Evolutionary conservation across 2,888 invertebrate genomes (phyloP), one percentile per base, ranked within the genome.

Genomic region (Acleris cristana): DNA sequence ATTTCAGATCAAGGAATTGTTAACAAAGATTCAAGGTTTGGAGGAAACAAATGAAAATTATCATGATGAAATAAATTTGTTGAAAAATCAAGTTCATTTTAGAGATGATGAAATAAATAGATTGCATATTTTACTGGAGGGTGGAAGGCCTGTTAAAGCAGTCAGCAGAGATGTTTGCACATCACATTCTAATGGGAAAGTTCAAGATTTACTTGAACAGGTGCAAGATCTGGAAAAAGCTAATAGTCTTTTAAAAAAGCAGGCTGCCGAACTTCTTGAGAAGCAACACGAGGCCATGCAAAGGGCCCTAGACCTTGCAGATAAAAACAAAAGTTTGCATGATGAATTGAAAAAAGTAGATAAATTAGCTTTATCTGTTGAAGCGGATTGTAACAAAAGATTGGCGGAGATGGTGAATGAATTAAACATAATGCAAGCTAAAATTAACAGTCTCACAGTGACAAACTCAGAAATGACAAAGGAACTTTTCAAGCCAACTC

Each of bases 221-320:
- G 80, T 96, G 65, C 93, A 94, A 74, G 94, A 94, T 65, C 91
- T 94, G 40, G 96, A 96, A 86, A 84, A 84, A 58, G 84, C 91
- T 70, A 89, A 95, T 76, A 94, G 95, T 64, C 79, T 86, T 48
- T 89, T 92, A 52, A 90, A 87, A 71, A 89, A 83, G 74, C 88
- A 93, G 74, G 71, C 89, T 54, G 94, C 86, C 86, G 95, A 93
- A 73, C 91, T 95, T 21, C 81, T 96, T 68, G 90, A 93, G 63
- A 95, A 95, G 76, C 96, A 96, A 78, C 97, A 97, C 83, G 96
- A 97, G 81, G 97, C 97, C 5, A 97, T 97, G 96, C 91, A 95
- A 54, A 90, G 95, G 73, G 96, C 97, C 6, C 86, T 97, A 53
- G 93, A 93, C 77, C 91, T 96, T 62, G 96, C 96, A n/a, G 96